Evolutionary conservation across 2,797 vertebrate genomes (phyloP).

Genomic region (Eulemur rubriventer): DNA sequence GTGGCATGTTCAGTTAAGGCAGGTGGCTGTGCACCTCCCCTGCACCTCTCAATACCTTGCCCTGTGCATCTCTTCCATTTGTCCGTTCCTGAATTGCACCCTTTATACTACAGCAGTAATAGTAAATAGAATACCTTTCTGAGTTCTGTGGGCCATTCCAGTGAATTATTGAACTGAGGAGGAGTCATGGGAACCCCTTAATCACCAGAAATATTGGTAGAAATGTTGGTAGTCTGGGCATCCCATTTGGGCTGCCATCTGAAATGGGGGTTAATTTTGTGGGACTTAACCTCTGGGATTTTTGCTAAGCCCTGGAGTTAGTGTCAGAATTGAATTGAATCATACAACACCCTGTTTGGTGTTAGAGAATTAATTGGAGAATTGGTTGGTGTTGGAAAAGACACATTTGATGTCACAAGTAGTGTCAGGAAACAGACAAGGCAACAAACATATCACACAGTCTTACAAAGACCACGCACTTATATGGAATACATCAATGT

Average conservation of each 20-base stretch:
- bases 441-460: not conserved
- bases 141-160: not conserved
- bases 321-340: not conserved
- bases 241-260: not conserved
- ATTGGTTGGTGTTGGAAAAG: not conserved
- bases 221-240: not conserved
- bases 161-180: not conserved
- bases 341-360: not conserved
- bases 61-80: not conserved
- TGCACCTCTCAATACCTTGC: not conserved
- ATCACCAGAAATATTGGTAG: not conserved
- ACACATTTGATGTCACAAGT: not conserved
- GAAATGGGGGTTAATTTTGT: not conserved
- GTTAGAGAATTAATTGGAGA: not conserved
- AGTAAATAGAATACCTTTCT: not conserved
- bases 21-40: not conserved
- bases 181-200: not conserved
- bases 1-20: not conserved
- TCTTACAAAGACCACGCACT: not conserved
- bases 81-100: not conserved
- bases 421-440: not conserved
- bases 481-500: not conserved
- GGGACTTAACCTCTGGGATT: not conserved
- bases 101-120: not conserved
- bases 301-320: not conserved